phyloP scores from a whole-genome alignment of 1,140 invertebrate genomes.

The Cydia strobilella region DNA sequence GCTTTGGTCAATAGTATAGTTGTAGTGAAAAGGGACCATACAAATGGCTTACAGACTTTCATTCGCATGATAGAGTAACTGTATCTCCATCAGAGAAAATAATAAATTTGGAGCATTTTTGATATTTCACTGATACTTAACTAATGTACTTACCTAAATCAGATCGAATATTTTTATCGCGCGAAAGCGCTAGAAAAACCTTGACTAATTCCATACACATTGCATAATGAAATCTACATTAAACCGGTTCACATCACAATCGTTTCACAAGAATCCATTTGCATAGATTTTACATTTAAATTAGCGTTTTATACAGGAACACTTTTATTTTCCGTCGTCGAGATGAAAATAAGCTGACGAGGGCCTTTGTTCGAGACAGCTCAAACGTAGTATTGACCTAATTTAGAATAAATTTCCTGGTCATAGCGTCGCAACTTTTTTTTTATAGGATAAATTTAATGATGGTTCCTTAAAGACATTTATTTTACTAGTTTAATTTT shows the following conservation, averaged over 20 bases:
- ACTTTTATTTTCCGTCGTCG: slow-evolving; percentile 8
- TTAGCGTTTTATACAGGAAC: slow-evolving; percentile 14
- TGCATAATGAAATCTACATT: background rate
- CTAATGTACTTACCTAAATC: too few species aligned
- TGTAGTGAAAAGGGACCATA: too few species aligned
- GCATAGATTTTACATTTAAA: slow-evolving; percentile 31
- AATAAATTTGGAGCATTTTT: too few species aligned
- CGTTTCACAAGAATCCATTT: background rate
- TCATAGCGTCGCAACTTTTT: background rate
- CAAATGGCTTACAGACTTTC: too few species aligned
- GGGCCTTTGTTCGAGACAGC: slow-evolving; percentile 19
- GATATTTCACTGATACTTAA: too few species aligned
- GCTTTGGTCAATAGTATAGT: too few species aligned
- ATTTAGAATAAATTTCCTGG: background rate
- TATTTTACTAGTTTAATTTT: background rate
- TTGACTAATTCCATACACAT: slow-evolving; percentile 1
- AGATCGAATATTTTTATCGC: too few species aligned
- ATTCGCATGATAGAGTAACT: too few species aligned
- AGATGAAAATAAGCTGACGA: slow-evolving; percentile 8
- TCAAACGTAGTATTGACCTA: slow-evolving; percentile 24
- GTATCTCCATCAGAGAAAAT: too few species aligned
- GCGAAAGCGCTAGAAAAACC: background rate
- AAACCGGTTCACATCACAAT: background rate
- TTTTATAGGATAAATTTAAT: background rate
- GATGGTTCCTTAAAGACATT: background rate